Evolutionary conservation across 2,113 vertebrate genomes (phyloP).

Genomic region (Conger conger): DNA sequence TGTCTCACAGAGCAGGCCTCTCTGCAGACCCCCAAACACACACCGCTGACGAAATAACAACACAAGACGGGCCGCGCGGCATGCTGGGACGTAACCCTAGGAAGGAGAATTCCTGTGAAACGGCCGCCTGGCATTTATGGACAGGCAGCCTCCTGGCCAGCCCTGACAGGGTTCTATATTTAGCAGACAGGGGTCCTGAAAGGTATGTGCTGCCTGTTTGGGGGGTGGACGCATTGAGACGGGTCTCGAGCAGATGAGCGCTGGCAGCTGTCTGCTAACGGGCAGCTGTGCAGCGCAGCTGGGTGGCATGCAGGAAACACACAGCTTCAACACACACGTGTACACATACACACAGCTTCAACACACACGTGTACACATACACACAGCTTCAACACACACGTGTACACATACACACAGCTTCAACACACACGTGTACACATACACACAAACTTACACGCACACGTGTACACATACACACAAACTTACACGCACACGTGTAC

Average conservation of each 20-base stretch:
- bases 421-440: background rate
- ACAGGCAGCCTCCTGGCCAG: slow-evolving; percentile 57
- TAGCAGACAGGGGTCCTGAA: slow-evolving; percentile 68
- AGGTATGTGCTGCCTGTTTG: slow-evolving; percentile 70
- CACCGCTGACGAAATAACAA: background rate
- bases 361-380: background rate
- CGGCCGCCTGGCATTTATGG: slow-evolving; percentile 21
- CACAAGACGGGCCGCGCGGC: background rate
- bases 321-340: too few relatives aligned
- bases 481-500: too few relatives aligned
- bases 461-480: too few relatives aligned
- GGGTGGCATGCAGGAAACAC: too few relatives aligned
- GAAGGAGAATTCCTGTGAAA: slow-evolving; percentile 9
- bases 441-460: too few relatives aligned
- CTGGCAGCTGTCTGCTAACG: slow-evolving; percentile 46
- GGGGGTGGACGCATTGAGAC: slow-evolving; percentile 51
- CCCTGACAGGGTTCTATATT: slow-evolving; percentile 66
- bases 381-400: too few relatives aligned
- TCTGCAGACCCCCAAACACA: background rate
- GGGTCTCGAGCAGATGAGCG: slow-evolving; percentile 56
- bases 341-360: too few relatives aligned
- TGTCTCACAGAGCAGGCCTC: background rate
- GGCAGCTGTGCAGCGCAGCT: slow-evolving; percentile 30
- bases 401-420: background rate
- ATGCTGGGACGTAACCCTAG: background rate